A percentile compares a stretch with the other conserved stretches of the same genome.
phyloP scores from a whole-genome alignment of 2,797 vertebrate species.

The Psittacula echo region DNA sequence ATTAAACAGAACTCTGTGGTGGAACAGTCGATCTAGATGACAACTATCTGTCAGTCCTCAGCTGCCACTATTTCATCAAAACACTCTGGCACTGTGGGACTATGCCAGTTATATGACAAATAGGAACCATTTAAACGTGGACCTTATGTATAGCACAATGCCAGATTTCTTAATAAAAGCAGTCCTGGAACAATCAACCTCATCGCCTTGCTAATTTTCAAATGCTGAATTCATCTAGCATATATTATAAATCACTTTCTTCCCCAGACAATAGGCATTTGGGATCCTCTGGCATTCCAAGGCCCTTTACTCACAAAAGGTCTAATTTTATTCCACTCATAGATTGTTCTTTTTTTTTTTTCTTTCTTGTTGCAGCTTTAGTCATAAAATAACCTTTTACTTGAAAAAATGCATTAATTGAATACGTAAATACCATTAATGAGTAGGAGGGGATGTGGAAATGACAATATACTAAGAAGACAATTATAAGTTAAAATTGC shows the following conservation, averaged over 20 bases:
- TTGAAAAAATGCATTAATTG: neutral
- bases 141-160: neutral
- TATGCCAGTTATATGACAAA: neutral
- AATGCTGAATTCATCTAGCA: neutral
- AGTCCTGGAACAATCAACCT: conserved; percentile 13
- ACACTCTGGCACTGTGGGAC: neutral
- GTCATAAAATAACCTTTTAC: neutral
- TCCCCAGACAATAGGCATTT: conserved; percentile 11
- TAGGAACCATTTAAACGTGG: neutral
- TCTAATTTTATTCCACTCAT: neutral
- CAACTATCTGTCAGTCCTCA: neutral
- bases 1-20: neutral
- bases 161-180: conserved; percentile 28
- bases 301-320: neutral
- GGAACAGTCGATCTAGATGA: neutral
- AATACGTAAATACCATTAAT: neutral
- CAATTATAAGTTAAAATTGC: neutral
- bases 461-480: neutral
- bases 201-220: neutral
- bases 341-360: neutral
- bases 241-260: conserved; percentile 26
- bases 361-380: neutral
- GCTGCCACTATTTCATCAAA: conserved; percentile 11
- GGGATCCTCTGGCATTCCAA: neutral
- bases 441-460: neutral